Evolutionary conservation across 2,888 invertebrate species (phyloP).

Genomic region (Acanthopleura granulata): DNA sequence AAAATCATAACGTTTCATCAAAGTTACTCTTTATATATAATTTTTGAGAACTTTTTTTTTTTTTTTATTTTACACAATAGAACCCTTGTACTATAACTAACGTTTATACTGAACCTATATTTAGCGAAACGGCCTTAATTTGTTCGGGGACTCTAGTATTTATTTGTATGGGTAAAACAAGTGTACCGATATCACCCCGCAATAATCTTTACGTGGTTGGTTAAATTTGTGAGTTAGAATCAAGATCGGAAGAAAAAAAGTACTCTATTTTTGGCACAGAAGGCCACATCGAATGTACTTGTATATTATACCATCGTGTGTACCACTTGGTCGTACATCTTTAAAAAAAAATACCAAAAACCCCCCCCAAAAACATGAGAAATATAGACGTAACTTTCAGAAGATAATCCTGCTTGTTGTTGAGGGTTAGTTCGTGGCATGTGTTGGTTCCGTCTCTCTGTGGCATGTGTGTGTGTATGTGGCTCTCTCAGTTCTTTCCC

Average conservation of each 20-base stretch:
- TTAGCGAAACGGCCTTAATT: not conserved
- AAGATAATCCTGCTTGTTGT: not conserved
- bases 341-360: too few relatives aligned
- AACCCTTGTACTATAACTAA: too few relatives aligned
- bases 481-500: not conserved
- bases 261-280: constrained; percentile 16
- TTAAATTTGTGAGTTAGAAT: not conserved
- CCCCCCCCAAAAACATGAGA: not conserved
- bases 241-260: not conserved
- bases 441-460: constrained; percentile 11
- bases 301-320: constrained; percentile 3
- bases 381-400: not conserved
- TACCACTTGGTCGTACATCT: not conserved
- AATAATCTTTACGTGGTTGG: not conserved
- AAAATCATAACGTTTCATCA: constrained; percentile 14
- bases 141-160: constrained; percentile 12
- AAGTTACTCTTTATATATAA: constrained; percentile 14
- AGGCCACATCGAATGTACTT: not conserved
- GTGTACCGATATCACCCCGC: not conserved
- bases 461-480: not conserved
- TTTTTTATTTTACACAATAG: too few relatives aligned
- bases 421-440: not conserved
- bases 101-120: too few relatives aligned
- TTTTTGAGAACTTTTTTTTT: constrained; percentile 1
- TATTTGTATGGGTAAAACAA: not conserved